Percentiles rank a stretch among this genome's conserved stretches.
These are phyloP conservation scores for Lagopus muta DNA, from an alignment of 2,113 vertebrate species.

Conservation along the genomic window DNA sequence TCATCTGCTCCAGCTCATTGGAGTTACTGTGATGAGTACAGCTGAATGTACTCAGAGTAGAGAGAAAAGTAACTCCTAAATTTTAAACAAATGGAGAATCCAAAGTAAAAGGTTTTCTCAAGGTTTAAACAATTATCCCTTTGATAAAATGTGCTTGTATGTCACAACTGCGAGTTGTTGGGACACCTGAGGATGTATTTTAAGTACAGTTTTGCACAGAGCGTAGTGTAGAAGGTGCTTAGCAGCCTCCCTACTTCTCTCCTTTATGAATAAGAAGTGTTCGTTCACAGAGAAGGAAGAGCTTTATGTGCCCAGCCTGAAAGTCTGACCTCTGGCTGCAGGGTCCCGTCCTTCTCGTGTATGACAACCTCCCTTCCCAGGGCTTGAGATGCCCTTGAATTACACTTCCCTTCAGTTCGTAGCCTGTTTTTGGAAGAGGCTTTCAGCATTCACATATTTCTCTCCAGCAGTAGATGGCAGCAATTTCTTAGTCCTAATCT, in stretches of 20 bases:
- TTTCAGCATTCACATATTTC: conserved; percentile 13
- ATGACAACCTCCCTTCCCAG: not conserved
- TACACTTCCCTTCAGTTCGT: not conserved
- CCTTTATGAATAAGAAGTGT: not conserved
- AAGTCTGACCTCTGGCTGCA: not conserved
- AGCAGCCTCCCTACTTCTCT: not conserved
- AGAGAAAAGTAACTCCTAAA: not conserved
- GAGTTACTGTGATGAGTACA: not conserved
- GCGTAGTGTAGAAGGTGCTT: not conserved
- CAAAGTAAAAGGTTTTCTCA: not conserved
- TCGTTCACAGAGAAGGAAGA: not conserved
- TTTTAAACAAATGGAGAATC: not conserved
- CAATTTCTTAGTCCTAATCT: conserved; percentile 62
- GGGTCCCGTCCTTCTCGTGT: not conserved
- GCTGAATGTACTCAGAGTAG: not conserved
- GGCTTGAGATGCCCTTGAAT: not conserved
- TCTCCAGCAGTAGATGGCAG: conserved; percentile 74
- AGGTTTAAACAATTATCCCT: not conserved
- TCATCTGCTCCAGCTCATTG: not conserved
- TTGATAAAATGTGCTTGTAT: not conserved
- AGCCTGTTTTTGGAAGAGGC: not conserved
- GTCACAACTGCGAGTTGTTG: not conserved
- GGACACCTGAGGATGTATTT: not conserved
- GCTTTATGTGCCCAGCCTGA: not conserved
- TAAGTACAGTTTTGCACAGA: not conserved